A percentile compares a stretch with the other conserved stretches of the same genome.
Conservation (phyloP, 2,113 vertebrate species). For the Saguinus imperator region DNA sequence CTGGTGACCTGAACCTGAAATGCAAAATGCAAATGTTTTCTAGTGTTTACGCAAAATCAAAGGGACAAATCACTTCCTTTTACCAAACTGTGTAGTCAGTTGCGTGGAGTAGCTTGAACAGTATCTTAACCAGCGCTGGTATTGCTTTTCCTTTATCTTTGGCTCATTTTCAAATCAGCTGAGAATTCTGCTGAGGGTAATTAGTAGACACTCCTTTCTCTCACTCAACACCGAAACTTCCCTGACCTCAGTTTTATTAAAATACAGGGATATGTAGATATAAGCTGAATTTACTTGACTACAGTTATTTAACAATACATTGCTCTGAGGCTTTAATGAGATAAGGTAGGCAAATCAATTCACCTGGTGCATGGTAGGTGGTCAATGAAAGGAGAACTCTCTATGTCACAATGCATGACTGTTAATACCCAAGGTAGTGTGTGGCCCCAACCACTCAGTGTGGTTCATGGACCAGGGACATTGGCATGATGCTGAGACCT, state of each 20-base stretch:
- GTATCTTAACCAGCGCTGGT: neutral
- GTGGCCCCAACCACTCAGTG: neutral
- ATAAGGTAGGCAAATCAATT: accelerated
- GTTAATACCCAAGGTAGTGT: neutral
- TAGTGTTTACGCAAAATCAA: neutral
- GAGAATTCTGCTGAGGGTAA: neutral
- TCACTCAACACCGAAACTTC: too few relatives aligned
- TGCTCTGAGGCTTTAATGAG: neutral
- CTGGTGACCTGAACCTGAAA: neutral
- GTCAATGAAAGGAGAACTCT: neutral
- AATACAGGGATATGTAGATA: too few relatives aligned
- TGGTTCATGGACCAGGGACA: neutral
- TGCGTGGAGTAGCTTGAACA: too few relatives aligned
- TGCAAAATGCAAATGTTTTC: neutral
- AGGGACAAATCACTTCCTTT: neutral
- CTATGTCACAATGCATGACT: accelerated
- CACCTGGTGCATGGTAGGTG: neutral
- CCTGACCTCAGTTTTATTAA: neutral
- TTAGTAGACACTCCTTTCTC: neutral
- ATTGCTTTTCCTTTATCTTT: neutral
- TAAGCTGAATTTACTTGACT: neutral
- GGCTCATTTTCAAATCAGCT: neutral
- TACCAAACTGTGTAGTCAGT: too few relatives aligned
- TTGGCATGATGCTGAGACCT: neutral
- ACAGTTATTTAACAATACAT: too few relatives aligned